phyloP scores from a whole-genome alignment of 2,113 vertebrate species.

The Myrmecobius fasciatus region DNA sequence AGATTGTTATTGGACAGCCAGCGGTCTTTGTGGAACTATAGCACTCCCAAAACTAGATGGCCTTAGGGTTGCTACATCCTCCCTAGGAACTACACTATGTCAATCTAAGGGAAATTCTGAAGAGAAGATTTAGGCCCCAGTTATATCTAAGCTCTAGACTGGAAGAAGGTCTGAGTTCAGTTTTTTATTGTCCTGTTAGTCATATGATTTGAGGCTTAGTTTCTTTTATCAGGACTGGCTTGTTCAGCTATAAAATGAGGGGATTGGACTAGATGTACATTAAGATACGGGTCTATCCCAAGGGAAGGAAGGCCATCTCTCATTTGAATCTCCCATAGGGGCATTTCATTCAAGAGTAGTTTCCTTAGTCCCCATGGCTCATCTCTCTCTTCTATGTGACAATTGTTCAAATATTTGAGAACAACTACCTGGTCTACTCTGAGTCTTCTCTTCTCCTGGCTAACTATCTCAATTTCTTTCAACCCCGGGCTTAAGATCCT shows the following conservation, averaged over 20 bases:
- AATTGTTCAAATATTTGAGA: background rate
- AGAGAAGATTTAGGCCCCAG: background rate
- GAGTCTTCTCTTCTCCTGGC: background rate
- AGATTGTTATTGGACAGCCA: too few relatives aligned
- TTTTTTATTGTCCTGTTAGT: background rate
- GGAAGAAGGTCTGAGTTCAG: background rate
- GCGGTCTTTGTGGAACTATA: too few relatives aligned
- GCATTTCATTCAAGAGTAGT: background rate
- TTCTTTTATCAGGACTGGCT: background rate
- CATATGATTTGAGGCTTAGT: background rate
- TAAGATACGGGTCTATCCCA: background rate
- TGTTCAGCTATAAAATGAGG: background rate
- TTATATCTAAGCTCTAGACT: background rate
- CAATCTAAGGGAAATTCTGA: background rate
- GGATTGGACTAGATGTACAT: background rate
- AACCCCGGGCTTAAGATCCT: background rate
- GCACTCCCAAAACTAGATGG: too few relatives aligned
- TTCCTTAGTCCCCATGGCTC: background rate
- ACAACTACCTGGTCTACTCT: background rate
- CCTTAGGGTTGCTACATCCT: too few relatives aligned
- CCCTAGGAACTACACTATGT: too few relatives aligned
- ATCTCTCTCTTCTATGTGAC: background rate
- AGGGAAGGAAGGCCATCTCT: background rate
- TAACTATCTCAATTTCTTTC: background rate
- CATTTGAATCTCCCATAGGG: background rate